Conservation (phyloP, 2,888 invertebrate genomes). For the Orthosia incerta region DNA sequence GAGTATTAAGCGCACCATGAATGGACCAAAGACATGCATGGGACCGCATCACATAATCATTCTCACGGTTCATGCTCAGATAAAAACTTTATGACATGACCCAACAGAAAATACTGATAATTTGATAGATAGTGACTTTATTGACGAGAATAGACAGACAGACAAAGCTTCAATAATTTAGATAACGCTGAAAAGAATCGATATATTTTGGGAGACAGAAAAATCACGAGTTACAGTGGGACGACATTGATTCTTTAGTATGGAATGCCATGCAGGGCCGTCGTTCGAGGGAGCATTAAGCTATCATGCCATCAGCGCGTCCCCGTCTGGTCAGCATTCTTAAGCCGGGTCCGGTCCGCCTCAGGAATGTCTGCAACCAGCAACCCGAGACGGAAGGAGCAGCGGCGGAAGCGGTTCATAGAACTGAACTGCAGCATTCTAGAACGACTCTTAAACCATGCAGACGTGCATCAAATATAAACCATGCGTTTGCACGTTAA, state of each 20-base stretch:
- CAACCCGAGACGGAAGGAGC: conserved; percentile 90
- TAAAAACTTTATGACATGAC: conserved; percentile 72
- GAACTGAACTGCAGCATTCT: conserved; percentile 71
- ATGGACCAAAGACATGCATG: conserved; percentile 85
- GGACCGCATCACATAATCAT: conserved; percentile 79
- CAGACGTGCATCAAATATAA: conserved; percentile 48
- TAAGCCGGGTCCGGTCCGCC: conserved; percentile 83
- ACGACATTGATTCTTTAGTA: conserved; percentile 78
- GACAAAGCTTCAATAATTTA: conserved; percentile 1
- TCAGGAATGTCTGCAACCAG: conserved; percentile 87
- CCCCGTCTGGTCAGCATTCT: conserved; percentile 87
- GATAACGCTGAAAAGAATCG: conserved; percentile 12
- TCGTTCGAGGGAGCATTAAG: conserved; percentile 81
- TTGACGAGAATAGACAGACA: conserved; percentile 12
- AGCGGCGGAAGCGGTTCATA: conserved; percentile 90
- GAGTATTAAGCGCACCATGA: conserved; percentile 75
- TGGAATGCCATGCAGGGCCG: conserved; percentile 80
- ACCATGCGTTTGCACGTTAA: conserved; percentile 60
- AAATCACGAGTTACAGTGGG: conserved; percentile 41
- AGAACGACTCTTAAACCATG: conserved; percentile 70
- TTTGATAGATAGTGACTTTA: conserved; percentile 62
- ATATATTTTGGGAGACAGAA: conserved; percentile 18
- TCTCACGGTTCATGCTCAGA: conserved; percentile 84
- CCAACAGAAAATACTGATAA: conserved; percentile 62
- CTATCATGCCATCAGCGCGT: conserved; percentile 83